Base-by-base conservation (phyloP, 2,888 invertebrate species). In the Mesoligia furuncula region DNA sequence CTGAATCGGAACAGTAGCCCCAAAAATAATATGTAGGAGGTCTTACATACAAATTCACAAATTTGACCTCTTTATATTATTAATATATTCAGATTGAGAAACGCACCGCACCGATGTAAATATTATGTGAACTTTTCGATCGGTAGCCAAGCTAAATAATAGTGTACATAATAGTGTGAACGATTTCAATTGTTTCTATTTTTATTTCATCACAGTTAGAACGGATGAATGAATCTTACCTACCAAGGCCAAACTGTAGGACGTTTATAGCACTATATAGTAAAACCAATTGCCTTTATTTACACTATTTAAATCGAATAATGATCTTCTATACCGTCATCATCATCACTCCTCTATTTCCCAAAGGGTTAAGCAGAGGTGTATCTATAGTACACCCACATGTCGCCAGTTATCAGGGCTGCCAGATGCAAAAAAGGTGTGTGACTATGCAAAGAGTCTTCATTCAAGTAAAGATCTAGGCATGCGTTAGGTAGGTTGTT, bases 101-200 rank as follows among this genome's bases (percentile, higher is more conserved):
- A 48, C 15, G 11, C 1, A 9, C 0, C 27, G 1, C n/a, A 17
- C 8, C 9, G 15, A 42, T 9, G 24, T 24, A 68, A 64, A 62
- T 57, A 36, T 61, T 61, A 70, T 66, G 45, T 31, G 57, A 82
- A 71, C 27, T 42, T 61, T 61, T 54, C 48, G 54, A 64, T 62
- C 51, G 31, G 51, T 77, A 62, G 31, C 61, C 20, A 64, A 73
- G 31, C 15, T 74, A 77, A 66, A 64, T 36, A 17, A 7, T n/a
- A 64, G 20, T 51, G n/a, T 27, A 68, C 64, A 48, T 62, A 68
- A 72, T 27, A 80, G 65, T 79, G 72, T 75, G 74, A 74, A 73
- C 69, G 36, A 62, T 54, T 84, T 73, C 75, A 67, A 84, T 84
- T 84, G 83, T 83, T 84, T 73, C 65, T 42, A 72, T 69, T 75